These are phyloP conservation scores for Deroplatys truncata DNA, from an alignment of 2,888 invertebrate genomes.

Conservation along the genomic window DNA sequence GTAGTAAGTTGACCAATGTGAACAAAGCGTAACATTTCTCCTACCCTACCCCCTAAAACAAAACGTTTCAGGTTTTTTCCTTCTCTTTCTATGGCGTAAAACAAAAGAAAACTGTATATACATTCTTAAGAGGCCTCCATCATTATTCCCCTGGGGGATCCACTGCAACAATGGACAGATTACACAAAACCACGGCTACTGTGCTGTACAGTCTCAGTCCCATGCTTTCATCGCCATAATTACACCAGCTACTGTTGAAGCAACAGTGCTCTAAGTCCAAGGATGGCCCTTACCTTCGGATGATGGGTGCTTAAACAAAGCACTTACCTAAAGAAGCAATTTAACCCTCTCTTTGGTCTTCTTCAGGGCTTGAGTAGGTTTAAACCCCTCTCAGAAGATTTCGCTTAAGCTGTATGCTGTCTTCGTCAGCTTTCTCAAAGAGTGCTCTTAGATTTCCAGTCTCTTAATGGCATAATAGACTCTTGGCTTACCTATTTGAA, in stretches of 20 bases:
- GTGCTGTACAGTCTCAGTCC: not conserved
- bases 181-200: not conserved
- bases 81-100: not conserved
- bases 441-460: not conserved
- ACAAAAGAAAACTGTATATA: not conserved
- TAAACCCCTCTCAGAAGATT: not conserved
- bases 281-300: not conserved
- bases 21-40: not conserved
- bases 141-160: not conserved
- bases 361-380: not conserved
- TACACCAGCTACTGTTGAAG: not conserved
- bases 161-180: conserved; percentile 1
- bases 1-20: not conserved
- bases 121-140: not conserved
- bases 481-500: no score
- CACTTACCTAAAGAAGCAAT: not conserved
- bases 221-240: not conserved
- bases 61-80: not conserved
- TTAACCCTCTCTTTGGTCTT: not conserved
- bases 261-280: not conserved
- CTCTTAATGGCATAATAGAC: no score
- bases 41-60: not conserved
- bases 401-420: not conserved
- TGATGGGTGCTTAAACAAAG: not conserved
- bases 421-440: not conserved